Conservation (phyloP, 1,140 invertebrate species). For the Lanistes nyassanus region DNA sequence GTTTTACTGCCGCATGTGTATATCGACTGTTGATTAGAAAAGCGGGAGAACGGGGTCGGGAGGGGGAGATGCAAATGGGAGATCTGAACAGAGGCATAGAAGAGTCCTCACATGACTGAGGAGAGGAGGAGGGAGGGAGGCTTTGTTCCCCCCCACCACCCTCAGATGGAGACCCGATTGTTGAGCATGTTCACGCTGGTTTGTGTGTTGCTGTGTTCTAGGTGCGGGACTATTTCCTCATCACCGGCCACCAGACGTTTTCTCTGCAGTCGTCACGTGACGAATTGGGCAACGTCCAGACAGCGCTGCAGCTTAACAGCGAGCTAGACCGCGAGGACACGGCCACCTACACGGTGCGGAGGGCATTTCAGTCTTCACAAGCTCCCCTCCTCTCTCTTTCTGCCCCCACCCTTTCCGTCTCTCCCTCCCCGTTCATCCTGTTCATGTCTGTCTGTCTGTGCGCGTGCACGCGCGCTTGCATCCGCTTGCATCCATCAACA, state of each 20-base stretch:
- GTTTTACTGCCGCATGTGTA: too few relatives aligned
- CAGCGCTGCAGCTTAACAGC: constrained; percentile 15
- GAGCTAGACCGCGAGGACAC: constrained; percentile 15
- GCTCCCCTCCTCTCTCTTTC: constrained; percentile 4
- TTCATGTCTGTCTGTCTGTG: too few relatives aligned
- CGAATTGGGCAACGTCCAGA: constrained; percentile 21
- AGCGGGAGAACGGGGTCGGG: neutral
- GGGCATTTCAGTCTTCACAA: neutral
- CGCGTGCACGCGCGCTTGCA: too few relatives aligned
- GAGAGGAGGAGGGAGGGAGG: too few relatives aligned
- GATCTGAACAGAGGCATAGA: too few relatives aligned
- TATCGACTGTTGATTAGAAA: too few relatives aligned
- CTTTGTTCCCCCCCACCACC: too few relatives aligned
- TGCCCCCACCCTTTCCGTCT: neutral
- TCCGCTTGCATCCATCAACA: too few relatives aligned
- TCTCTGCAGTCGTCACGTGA: constrained; percentile 70
- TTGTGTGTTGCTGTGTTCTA: neutral
- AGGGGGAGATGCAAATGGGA: neutral
- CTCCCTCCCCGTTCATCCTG: neutral
- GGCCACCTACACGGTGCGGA: neutral
- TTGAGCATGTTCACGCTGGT: too few relatives aligned
- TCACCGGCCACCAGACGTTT: constrained; percentile 69
- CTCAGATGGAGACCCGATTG: too few relatives aligned
- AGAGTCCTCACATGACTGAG: too few relatives aligned
- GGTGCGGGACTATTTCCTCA: constrained; percentile 16